Percentiles rank a stretch among this genome's conserved stretches.
Evolutionary conservation across 2,797 vertebrate genomes (phyloP).

Genomic region (Micrastur ruficollis): DNA sequence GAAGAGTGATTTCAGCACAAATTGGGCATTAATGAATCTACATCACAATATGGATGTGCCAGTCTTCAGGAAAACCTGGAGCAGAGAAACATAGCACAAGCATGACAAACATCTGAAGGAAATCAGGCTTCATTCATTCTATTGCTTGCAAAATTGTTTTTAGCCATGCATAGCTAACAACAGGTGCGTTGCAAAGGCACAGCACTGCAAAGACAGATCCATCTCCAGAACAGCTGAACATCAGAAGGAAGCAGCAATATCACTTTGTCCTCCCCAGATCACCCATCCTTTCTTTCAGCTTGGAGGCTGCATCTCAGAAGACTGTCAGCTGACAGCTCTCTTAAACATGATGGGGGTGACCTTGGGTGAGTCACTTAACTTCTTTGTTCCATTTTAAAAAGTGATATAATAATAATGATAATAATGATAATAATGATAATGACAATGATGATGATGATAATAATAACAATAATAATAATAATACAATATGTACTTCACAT

Average conservation of each 20-base stretch:
- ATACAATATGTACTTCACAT: not conserved
- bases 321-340: not conserved
- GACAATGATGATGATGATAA: not conserved
- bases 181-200: not conserved
- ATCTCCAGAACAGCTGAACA: not conserved
- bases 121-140: not conserved
- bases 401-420: not conserved
- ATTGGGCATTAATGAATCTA: not conserved
- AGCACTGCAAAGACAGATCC: not conserved
- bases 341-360: not conserved
- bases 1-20: not conserved
- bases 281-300: not conserved
- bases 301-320: not conserved
- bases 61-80: not conserved
- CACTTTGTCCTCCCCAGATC: not conserved
- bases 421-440: not conserved
- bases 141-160: not conserved
- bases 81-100: not conserved
- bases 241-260: not conserved
- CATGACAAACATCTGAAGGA: not conserved
- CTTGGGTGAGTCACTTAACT: not conserved
- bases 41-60: accelerated
- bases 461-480: not conserved
- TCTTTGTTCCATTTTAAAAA: not conserved
- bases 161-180: not conserved